phyloP scores from a whole-genome alignment of 2,888 invertebrate species.

The Dioctria linearis region DNA sequence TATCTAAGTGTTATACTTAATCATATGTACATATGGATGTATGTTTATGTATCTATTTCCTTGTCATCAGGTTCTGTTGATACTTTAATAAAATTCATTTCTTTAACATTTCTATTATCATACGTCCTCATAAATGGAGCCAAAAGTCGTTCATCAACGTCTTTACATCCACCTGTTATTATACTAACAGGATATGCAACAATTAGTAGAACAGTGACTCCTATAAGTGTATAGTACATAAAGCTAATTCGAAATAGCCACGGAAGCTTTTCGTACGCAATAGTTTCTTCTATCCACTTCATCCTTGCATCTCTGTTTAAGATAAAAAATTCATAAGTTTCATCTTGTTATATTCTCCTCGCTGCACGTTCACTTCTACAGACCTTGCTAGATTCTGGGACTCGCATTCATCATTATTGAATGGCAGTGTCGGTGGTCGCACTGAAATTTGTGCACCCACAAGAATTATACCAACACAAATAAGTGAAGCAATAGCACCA shows the following conservation, averaged over 20 bases:
- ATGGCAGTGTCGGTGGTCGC: constrained; percentile 61
- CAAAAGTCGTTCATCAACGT: constrained; percentile 59
- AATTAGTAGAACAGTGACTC: constrained; percentile 74
- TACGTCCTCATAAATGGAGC: constrained; percentile 54
- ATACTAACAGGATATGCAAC: constrained; percentile 78
- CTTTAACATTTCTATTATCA: constrained; percentile 11
- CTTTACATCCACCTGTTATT: constrained; percentile 67
- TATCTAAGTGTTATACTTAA: no score
- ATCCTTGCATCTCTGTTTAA: constrained; percentile 33
- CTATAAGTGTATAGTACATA: constrained; percentile 79
- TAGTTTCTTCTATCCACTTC: constrained; percentile 51
- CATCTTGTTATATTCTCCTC: no score
- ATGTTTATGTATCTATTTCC: neutral
- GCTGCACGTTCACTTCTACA: neutral
- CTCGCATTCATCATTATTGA: constrained; percentile 24
- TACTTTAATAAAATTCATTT: constrained; percentile 19
- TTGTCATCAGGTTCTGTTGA: neutral
- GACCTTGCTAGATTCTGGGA: constrained; percentile 7
- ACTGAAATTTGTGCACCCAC: constrained; percentile 73
- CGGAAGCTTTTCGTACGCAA: constrained; percentile 55
- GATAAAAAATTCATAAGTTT: constrained; percentile 16
- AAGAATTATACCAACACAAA: constrained; percentile 73
- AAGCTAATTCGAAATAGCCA: constrained; percentile 77
- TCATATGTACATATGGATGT: no score
- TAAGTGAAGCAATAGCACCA: constrained; percentile 73